These are phyloP conservation scores for Zaprionus vittiger DNA, from an alignment of 1,140 invertebrate species.

Conservation along the genomic window DNA sequence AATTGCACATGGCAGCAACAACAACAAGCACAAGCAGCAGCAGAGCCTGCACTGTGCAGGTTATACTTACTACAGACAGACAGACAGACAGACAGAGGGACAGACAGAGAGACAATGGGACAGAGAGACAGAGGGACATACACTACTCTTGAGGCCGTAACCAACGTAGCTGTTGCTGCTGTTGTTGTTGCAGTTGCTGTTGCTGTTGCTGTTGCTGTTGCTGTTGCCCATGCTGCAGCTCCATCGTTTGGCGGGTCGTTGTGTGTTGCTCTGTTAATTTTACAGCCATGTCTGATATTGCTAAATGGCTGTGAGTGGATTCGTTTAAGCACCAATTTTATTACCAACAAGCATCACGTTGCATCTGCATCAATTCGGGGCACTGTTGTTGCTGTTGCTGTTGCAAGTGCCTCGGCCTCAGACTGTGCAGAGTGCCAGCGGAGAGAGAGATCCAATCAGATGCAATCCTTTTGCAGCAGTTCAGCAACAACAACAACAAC, in stretches of 20 bases:
- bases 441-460: constrained; percentile 78
- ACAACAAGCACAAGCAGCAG: constrained; percentile 15
- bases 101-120: background rate
- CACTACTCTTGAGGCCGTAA: constrained; percentile 56
- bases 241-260: constrained; percentile 46
- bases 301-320: constrained; percentile 84
- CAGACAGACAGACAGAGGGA: background rate
- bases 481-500: constrained; percentile 55
- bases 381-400: constrained; percentile 38
- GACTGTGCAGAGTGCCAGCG: constrained; percentile 16
- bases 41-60: constrained; percentile 45
- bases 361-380: constrained; percentile 75
- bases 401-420: constrained; percentile 58
- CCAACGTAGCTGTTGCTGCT: constrained; percentile 55
- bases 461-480: constrained; percentile 59
- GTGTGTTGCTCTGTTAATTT: constrained; percentile 82
- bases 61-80: constrained; percentile 28
- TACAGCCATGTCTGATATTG: constrained; percentile 84
- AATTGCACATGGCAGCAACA: constrained; percentile 65
- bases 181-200: background rate
- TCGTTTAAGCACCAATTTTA: constrained; percentile 84
- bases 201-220: background rate
- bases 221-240: constrained; percentile 1
- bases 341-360: constrained; percentile 82
- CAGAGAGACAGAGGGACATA: background rate